Conservation (phyloP, 2,797 vertebrate genomes). For the Catharus ustulatus region DNA sequence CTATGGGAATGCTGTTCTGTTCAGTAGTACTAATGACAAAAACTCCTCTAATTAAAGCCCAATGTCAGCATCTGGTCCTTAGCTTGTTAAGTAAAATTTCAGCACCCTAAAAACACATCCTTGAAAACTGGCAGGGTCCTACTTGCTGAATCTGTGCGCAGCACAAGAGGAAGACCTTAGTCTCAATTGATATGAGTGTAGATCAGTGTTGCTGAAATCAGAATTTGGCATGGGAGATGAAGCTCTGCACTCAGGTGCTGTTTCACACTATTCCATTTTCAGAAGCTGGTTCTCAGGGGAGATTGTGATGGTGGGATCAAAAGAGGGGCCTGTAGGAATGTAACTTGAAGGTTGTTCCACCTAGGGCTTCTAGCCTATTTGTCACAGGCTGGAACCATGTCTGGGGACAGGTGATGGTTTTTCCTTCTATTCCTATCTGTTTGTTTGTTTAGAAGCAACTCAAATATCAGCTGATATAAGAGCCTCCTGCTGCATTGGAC, state of each 20-base stretch:
- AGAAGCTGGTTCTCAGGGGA: neutral
- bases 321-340: neutral
- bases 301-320: neutral
- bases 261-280: neutral
- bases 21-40: neutral
- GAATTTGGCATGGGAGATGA: neutral
- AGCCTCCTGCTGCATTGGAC: neutral
- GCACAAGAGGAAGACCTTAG: neutral
- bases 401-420: neutral
- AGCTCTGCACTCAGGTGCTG: neutral
- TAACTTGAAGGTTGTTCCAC: neutral
- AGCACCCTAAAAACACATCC: neutral
- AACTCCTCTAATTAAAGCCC: neutral
- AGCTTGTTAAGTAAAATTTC: neutral
- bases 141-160: neutral
- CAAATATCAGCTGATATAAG: neutral
- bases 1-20: neutral
- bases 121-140: neutral
- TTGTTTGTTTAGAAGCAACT: neutral
- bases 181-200: neutral
- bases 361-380: neutral
- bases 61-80: neutral
- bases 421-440: neutral
- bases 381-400: neutral
- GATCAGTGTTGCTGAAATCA: neutral